A percentile compares a stretch with the other conserved stretches of the same genome.
phyloP scores from a whole-genome alignment of 1,140 invertebrate genomes.

The Lepidurus couesii region DNA sequence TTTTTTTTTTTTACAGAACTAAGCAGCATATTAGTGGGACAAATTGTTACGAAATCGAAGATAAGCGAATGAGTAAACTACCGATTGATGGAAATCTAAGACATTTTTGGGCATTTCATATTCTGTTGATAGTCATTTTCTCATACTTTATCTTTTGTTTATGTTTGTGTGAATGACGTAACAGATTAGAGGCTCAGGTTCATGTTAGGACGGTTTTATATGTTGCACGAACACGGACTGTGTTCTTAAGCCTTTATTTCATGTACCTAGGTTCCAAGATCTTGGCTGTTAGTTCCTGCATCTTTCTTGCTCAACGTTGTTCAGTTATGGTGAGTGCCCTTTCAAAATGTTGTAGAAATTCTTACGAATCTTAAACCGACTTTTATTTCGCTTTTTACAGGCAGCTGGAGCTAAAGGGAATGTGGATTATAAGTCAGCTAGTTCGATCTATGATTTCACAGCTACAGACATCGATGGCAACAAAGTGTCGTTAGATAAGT shows the following conservation, averaged over 20 bases:
- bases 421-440: conserved; percentile 49
- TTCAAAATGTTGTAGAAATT: background rate
- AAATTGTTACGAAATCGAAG: no score
- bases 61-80: no score
- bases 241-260: background rate
- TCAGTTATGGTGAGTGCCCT: background rate
- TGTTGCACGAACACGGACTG: no score
- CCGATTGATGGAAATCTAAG: no score
- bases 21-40: no score
- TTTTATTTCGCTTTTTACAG: background rate
- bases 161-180: no score
- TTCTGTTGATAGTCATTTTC: no score
- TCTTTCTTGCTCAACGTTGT: background rate
- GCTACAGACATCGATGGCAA: conserved; percentile 67
- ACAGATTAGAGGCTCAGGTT: no score
- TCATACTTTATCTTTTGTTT: no score
- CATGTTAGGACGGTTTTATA: no score
- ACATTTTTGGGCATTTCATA: no score
- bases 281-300: background rate
- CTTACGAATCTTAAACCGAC: background rate
- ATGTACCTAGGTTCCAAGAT: background rate
- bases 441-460: conserved; percentile 67
- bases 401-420: conserved; percentile 30
- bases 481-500: conserved; percentile 63
- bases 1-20: no score